Evolutionary conservation across 2,888 invertebrate species (phyloP).

Genomic region (Hemistola chrysoprasaria): DNA sequence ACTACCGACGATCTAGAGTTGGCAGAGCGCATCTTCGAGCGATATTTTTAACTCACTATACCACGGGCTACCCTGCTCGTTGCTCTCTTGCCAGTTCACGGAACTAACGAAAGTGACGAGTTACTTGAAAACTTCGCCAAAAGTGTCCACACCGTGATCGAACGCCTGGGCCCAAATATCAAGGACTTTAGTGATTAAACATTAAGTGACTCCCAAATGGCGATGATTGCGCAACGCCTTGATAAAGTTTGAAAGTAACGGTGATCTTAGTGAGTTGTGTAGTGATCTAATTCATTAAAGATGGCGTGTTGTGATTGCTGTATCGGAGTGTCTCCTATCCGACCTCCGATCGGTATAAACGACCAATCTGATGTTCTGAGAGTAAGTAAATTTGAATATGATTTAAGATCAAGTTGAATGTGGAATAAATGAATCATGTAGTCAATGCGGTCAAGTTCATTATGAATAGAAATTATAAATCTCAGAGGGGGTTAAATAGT

Average conservation of each 20-base stretch:
- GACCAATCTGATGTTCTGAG: conserved; percentile 89
- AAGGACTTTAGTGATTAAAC: conserved; percentile 25
- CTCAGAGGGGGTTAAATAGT: no score
- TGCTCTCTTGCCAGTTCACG: conserved; percentile 67
- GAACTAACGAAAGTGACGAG: conserved; percentile 73
- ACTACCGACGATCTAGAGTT: conserved; percentile 62
- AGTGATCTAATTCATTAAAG: conserved; percentile 48
- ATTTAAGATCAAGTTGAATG: conserved; percentile 15
- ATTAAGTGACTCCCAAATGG: conserved; percentile 24
- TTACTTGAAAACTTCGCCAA: conserved; percentile 44
- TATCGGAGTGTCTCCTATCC: conserved; percentile 85
- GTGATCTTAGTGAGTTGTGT: conserved; percentile 51
- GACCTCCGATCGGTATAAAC: conserved; percentile 88
- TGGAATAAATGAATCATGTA: no score
- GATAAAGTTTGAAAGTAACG: conserved; percentile 40
- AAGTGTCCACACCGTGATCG: conserved; percentile 35
- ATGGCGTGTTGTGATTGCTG: conserved; percentile 87
- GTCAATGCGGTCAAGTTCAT: conserved; percentile 17
- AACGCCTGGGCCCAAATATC: conserved; percentile 31
- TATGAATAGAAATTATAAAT: conserved; percentile 1
- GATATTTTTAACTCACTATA: conserved; percentile 82
- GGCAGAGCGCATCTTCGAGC: conserved; percentile 80
- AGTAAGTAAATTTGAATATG: conserved; percentile 78
- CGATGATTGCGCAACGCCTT: conserved; percentile 62
- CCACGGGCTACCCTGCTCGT: conserved; percentile 68